Percentiles rank a stretch among this genome's conserved stretches.
phyloP scores from a whole-genome alignment of 2,888 invertebrate genomes.

The Erpobdella octoculata region DNA sequence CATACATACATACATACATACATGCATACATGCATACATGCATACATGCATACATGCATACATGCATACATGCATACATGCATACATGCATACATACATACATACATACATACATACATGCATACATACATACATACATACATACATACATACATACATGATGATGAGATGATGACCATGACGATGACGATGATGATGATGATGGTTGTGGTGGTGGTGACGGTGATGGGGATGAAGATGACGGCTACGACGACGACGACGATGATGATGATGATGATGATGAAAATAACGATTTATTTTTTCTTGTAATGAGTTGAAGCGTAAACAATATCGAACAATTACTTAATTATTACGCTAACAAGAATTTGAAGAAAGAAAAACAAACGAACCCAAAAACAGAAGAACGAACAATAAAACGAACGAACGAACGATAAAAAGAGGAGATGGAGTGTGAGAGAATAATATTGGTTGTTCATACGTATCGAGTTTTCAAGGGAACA shows the following conservation, averaged over 20 bases:
- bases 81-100: background rate
- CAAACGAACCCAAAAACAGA: background rate
- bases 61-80: background rate
- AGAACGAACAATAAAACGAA: background rate
- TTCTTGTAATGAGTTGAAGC: no score
- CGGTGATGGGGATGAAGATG: no score
- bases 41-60: background rate
- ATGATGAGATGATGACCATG: background rate
- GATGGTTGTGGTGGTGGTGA: no score
- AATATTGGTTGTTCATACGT: background rate
- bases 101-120: background rate
- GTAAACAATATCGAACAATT: no score
- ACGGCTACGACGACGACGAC: no score
- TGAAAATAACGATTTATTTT: no score
- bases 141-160: no score
- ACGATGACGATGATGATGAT: background rate
- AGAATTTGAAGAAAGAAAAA: no score
- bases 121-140: background rate
- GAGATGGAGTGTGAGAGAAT: slow-evolving; percentile 3
- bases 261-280: no score
- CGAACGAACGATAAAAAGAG: background rate
- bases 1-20: background rate
- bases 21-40: background rate
- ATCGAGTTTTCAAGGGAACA: slow-evolving; percentile 13
- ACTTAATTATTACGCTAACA: no score